A percentile compares a stretch with the other conserved stretches of the same genome.
Conservation (phyloP, 2,797 vertebrate genomes). For the Mycteria americana region DNA sequence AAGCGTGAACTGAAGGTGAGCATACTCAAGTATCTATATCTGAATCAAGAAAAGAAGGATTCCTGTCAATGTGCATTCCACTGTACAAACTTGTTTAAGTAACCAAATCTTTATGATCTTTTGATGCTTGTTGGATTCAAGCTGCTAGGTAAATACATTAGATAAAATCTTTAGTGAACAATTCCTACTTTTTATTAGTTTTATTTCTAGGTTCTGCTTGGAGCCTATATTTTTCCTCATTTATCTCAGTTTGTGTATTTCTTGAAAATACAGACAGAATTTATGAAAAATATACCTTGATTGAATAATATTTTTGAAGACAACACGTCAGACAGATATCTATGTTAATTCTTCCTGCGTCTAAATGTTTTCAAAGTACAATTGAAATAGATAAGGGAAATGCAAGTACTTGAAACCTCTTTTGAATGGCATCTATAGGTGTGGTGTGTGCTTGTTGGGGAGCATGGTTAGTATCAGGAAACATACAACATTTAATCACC, state of each 20-base stretch:
- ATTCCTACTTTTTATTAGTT: background rate
- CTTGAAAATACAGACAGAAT: background rate
- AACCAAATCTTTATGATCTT: background rate
- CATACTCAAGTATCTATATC: background rate
- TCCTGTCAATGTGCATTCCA: background rate
- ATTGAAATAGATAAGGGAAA: background rate
- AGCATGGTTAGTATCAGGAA: background rate
- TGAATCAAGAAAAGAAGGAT: conserved; percentile 9
- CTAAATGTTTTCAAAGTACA: background rate
- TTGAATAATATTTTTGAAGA: background rate
- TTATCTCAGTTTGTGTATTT: background rate
- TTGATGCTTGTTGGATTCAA: background rate
- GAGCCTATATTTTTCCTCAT: background rate
- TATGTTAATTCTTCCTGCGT: background rate
- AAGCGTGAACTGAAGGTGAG: background rate
- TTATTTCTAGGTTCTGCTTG: background rate
- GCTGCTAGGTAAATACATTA: background rate
- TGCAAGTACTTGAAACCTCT: background rate
- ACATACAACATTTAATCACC: background rate
- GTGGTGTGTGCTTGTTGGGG: background rate
- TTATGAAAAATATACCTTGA: background rate
- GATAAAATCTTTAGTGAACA: background rate
- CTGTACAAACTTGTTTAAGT: background rate
- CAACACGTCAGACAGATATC: background rate
- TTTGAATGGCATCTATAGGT: background rate